Conservation (phyloP, 1,140 invertebrate genomes). For the Rhynchophorus ferrugineus region DNA sequence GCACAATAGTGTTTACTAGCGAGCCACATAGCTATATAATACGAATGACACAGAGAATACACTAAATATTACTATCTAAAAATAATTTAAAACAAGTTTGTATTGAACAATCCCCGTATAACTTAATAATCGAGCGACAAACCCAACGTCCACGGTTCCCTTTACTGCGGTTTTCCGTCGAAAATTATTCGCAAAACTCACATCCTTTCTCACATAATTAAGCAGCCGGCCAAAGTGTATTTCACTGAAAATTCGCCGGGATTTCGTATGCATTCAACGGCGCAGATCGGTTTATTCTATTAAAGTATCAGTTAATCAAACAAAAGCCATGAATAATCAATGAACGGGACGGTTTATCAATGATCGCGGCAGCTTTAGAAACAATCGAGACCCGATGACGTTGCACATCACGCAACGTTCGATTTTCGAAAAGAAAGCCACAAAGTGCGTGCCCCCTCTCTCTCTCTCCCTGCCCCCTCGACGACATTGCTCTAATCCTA, state of each 20-base stretch:
- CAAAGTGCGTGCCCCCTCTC: no score
- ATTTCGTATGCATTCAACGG: slow-evolving; percentile 25
- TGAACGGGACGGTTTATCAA: slow-evolving; percentile 27
- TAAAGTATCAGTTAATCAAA: slow-evolving; percentile 35
- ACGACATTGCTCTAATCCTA: background rate
- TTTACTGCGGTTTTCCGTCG: no score
- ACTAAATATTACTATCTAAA: no score
- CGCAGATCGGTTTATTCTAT: slow-evolving; percentile 30
- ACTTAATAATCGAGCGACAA: no score
- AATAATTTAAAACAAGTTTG: no score
- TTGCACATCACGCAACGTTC: slow-evolving; percentile 27
- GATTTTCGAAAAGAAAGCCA: slow-evolving; percentile 27
- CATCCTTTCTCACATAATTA: slow-evolving; percentile 10
- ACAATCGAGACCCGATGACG: slow-evolving; percentile 27
- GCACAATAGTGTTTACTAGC: no score
- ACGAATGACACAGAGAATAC: no score
- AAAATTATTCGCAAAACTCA: slow-evolving; percentile 1
- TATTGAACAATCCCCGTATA: no score
- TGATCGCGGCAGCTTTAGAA: slow-evolving; percentile 31
- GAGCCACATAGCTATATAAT: no score
- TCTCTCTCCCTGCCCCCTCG: slow-evolving; percentile 12
- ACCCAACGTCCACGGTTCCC: no score
- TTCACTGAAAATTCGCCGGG: slow-evolving; percentile 13
- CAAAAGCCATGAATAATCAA: slow-evolving; percentile 34
- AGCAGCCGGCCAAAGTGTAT: background rate